Conservation (phyloP, 2,888 invertebrate genomes). For the Erebia epiphron region DNA sequence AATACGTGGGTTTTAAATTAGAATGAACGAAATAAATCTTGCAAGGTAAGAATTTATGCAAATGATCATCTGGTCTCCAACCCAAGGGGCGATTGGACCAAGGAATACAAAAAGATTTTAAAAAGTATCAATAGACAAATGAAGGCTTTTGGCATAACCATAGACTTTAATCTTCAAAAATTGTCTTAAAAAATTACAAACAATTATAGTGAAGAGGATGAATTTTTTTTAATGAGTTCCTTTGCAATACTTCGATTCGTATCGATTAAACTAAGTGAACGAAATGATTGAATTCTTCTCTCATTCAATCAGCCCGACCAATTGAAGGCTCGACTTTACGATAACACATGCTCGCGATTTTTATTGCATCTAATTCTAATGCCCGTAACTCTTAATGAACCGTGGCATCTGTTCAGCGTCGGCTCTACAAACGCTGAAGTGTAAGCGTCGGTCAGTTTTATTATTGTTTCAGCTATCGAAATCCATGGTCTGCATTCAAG, state of each 20-base stretch:
- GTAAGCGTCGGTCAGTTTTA: conserved; percentile 23
- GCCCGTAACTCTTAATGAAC: conserved; percentile 55
- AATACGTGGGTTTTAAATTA: neutral
- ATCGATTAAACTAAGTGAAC: conserved; percentile 5
- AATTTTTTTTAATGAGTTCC: no score
- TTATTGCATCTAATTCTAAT: conserved; percentile 62
- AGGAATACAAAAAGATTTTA: no score
- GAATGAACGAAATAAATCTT: neutral
- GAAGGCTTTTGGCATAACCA: no score
- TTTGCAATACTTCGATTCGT: conserved; percentile 3
- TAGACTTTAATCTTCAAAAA: no score
- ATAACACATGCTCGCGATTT: conserved; percentile 45
- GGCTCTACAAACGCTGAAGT: conserved; percentile 34
- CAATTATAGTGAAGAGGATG: no score
- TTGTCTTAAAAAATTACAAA: no score
- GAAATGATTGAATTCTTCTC: conserved; percentile 17
- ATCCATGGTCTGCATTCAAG: neutral
- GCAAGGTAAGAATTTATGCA: no score
- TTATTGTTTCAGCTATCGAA: conserved; percentile 7
- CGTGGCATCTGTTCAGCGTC: conserved; percentile 41
- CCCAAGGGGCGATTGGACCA: no score
- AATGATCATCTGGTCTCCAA: no score
- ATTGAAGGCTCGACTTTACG: conserved; percentile 25
- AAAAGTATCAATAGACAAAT: no score
- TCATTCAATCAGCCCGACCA: conserved; percentile 28